Percentiles rank a stretch among this genome's conserved stretches.
Evolutionary conservation across 2,113 vertebrate genomes (phyloP).

Genomic region (Eulemur rufifrons): DNA sequence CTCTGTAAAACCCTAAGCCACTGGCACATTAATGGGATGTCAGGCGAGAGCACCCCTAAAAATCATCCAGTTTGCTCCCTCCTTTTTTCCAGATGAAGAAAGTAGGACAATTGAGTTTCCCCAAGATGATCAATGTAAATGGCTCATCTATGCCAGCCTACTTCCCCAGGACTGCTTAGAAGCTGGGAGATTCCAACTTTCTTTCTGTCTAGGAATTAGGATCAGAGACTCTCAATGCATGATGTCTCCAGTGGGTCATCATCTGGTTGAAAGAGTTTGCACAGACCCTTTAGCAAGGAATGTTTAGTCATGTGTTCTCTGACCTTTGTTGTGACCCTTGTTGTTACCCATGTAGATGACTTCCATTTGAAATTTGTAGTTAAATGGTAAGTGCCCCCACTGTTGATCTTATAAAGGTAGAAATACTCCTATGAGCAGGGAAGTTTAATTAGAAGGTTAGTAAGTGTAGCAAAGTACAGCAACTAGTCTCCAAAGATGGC

Average conservation of each 20-base stretch:
- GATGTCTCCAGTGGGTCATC: neutral
- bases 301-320: neutral
- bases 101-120: neutral
- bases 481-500: neutral
- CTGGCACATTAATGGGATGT: neutral
- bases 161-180: neutral
- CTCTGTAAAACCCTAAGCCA: neutral
- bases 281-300: neutral
- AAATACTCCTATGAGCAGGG: neutral
- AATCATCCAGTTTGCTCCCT: neutral
- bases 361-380: neutral
- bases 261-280: neutral
- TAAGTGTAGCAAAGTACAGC: neutral
- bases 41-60: neutral
- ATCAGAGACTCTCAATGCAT: neutral
- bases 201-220: neutral
- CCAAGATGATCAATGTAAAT: neutral
- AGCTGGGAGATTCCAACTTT: neutral
- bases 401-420: neutral
- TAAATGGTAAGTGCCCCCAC: neutral
- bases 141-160: neutral
- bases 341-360: neutral
- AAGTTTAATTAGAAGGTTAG: neutral
- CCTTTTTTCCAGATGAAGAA: constrained; percentile 11
- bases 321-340: neutral